Evolutionary conservation across 2,113 vertebrate species (phyloP), one percentile per base, ranked within the genome.

Genomic region (Montifringilla adamsi): DNA sequence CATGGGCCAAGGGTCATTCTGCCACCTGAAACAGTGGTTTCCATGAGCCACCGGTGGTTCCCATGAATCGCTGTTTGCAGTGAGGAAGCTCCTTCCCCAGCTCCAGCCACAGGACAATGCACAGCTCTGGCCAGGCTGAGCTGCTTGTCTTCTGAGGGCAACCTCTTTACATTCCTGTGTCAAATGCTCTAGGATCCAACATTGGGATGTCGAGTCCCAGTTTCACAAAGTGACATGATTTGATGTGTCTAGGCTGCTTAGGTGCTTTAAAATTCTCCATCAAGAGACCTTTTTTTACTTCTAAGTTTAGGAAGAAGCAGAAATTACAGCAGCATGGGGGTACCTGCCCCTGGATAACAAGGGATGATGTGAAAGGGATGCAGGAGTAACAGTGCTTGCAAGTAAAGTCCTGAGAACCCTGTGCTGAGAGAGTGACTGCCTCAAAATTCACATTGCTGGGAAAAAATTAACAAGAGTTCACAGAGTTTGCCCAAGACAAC

Each of bases 1-100:
- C 0, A 0, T 18, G 20, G 26, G 53, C 16, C 18, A 30, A 83
- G 39, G 0, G 35, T 35, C 9, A 1, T 72, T 70, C 21, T n/a
- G 28, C 41, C 23, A 27, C 46, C 37, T 5, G 0, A 87, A 93
- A 49, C 2, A 1, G 52, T 17, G 64, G n/a, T 58, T 81, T 81
- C 35, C 23, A 27, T 3, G 0, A 87, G 91, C 67, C 2, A 28
- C 2, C 3, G 2, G 16, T 5, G 2, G 7, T 78, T 89, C 73
- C 60, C 16, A 2, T 12, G 41, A n/a, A 21, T 21, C 6, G 6
- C 18, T 17, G 8, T 28, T 84, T 50, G 14, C 59, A 70, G 28
- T 8, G 7, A 74, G 19, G 31, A 15, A 67, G 8, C 33, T 62
- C 31, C n/a, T 66, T 76, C 31, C 28, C 44, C 46, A 44, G 31